phyloP scores from a whole-genome alignment of 2,888 invertebrate species.

The Coelinius sp. region DNA sequence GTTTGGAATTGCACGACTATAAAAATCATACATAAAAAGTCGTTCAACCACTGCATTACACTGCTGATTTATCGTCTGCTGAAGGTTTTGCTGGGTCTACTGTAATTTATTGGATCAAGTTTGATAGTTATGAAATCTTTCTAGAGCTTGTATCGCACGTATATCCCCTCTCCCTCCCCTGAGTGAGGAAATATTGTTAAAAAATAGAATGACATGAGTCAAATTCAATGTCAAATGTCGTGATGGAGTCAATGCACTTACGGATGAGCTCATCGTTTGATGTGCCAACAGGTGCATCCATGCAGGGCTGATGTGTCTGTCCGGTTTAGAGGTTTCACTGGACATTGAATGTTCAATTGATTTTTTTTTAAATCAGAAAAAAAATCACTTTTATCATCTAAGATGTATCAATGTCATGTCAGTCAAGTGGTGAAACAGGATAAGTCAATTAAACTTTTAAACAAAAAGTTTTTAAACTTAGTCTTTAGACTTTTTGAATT shows the following conservation, averaged over 20 bases:
- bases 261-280: constrained; percentile 52
- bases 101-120: constrained; percentile 3
- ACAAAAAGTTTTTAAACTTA: too few species aligned
- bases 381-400: too few species aligned
- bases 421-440: too few species aligned
- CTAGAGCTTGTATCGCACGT: too few species aligned
- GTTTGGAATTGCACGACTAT: not conserved
- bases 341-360: not conserved
- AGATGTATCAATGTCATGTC: too few species aligned
- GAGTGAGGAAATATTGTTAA: not conserved
- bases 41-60: not conserved
- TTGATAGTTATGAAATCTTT: not conserved
- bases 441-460: too few species aligned
- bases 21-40: not conserved
- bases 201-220: constrained; percentile 1
- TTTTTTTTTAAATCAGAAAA: too few species aligned
- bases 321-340: constrained; percentile 18
- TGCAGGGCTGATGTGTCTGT: not conserved
- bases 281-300: constrained; percentile 23
- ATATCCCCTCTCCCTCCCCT: too few species aligned
- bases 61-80: not conserved
- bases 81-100: not conserved
- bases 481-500: too few species aligned
- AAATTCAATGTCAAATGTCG: not conserved
- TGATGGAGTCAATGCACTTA: constrained; percentile 44